Evolutionary conservation across 2,797 vertebrate genomes (phyloP), one percentile per base, ranked within the genome.

Genomic region (Philypnodon macrostomus): DNA sequence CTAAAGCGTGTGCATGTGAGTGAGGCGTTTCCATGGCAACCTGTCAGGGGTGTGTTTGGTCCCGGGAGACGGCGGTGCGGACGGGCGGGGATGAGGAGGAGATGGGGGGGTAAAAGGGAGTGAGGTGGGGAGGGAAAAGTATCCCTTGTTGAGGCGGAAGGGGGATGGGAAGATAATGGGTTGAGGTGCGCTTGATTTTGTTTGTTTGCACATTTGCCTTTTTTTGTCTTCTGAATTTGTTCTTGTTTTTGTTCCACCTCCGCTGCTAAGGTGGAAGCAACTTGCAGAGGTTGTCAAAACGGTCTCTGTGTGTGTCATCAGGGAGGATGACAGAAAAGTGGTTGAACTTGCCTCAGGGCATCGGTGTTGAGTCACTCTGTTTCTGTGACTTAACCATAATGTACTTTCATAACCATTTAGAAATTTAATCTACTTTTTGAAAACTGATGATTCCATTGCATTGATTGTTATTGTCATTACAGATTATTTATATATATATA

Each of bases 1-100:
- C 41, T n/a, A 44, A 50, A 45, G 65, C n/a, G 34, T 39, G 46
- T 27, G 52, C 40, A 57, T 21, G 66, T 64, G 81, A 73, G 77
- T 71, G 75, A 77, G 78, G 75, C 53, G 77, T 85, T 86, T 77
- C 86, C 74, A 85, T 80, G 79, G 85, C 73, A 84, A 88, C 86
- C 58, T 53, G 80, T 81, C 70, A 81, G 75, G 85, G 85, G 85
- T 84, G 86, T 86, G 86, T 87, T 88, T 86, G 71, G 75, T 88
- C 86, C 76, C 80, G 2, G 27, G 84, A 81, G 82, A 79, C 15
- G 35, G 51, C 40, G 78, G 70, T 79, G 51, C 9, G 46, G 57
- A 65, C 24, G 55, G 57, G 66, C 53, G 60, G 51, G 55, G 31
- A 55, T 76, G 53, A 76, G 81, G 73, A 73, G 77, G 79, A 77